Conservation (phyloP, 2,888 invertebrate genomes). For the Metopia argyrocephala region DNA sequence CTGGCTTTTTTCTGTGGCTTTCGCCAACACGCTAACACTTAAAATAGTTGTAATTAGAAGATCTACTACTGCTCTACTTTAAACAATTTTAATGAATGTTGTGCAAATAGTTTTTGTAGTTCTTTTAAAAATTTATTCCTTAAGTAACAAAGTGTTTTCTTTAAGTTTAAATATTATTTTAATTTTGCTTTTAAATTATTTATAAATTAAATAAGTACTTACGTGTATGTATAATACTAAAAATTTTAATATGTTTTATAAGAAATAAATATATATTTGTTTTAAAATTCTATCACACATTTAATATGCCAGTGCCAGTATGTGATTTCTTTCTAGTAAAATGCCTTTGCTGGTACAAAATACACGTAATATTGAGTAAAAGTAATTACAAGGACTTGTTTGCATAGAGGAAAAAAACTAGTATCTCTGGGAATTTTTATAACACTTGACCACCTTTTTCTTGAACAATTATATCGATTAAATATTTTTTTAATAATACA, state of each 20-base stretch:
- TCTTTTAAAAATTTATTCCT: background rate
- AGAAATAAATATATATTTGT: too few relatives aligned
- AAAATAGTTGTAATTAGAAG: background rate
- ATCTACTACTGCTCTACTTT: slow-evolving; percentile 8
- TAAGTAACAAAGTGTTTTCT: slow-evolving; percentile 13
- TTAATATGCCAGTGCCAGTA: too few relatives aligned
- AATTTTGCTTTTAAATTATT: too few relatives aligned
- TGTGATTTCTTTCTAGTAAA: too few relatives aligned
- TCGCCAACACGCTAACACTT: background rate
- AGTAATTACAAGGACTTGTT: background rate
- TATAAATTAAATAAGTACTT: background rate
- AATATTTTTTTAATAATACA: background rate
- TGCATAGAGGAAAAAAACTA: too few relatives aligned
- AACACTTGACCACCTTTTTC: background rate
- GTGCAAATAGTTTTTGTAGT: background rate
- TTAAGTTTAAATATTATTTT: background rate
- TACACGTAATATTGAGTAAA: slow-evolving; percentile 7
- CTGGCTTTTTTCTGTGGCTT: background rate
- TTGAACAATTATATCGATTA: background rate
- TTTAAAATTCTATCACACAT: too few relatives aligned
- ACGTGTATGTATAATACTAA: too few relatives aligned
- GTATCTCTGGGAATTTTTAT: background rate
- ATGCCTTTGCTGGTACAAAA: too few relatives aligned
- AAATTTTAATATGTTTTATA: too few relatives aligned
- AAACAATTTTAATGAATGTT: background rate